These are phyloP conservation scores for Drosophila dives DNA, from an alignment of 2,888 invertebrate genomes.

Conservation along the genomic window DNA sequence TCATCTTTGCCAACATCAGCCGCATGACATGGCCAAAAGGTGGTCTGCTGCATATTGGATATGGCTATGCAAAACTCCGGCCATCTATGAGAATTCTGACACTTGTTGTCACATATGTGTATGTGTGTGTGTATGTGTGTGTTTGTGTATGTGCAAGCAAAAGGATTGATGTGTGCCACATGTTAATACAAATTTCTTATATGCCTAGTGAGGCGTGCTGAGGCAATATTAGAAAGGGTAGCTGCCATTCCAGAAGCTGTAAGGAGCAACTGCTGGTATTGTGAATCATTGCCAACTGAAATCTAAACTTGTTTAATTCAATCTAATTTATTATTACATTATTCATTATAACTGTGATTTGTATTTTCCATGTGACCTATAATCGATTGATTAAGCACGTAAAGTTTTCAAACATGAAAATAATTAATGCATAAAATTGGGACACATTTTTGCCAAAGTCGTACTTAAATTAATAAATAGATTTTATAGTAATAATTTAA, in stretches of 20 bases:
- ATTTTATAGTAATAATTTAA: no score
- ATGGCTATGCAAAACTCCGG: constrained; percentile 43
- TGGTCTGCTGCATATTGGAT: constrained; percentile 51
- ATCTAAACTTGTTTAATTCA: neutral
- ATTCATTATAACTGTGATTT: neutral
- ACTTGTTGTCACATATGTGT: constrained; percentile 61
- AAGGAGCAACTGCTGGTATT: constrained; percentile 15
- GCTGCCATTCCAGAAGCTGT: constrained; percentile 15
- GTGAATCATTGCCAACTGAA: neutral
- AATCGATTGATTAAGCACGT: neutral
- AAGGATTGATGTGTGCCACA: constrained; percentile 65
- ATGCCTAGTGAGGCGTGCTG: constrained; percentile 55
- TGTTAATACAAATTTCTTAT: constrained; percentile 58
- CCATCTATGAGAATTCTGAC: constrained; percentile 73
- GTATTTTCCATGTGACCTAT: neutral
- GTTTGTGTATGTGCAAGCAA: constrained; percentile 30
- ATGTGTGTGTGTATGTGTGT: constrained; percentile 6
- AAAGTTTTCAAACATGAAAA: neutral
- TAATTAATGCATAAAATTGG: neutral
- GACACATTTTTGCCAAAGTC: no score
- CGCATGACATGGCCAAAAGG: constrained; percentile 72
- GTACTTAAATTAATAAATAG: neutral
- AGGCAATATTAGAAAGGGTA: constrained; percentile 12
- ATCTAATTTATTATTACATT: neutral
- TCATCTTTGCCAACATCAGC: constrained; percentile 45